A percentile compares a stretch with the other conserved stretches of the same genome.
Evolutionary conservation across 2,797 vertebrate species (phyloP).

Genomic region (Diglossa cyanea): DNA sequence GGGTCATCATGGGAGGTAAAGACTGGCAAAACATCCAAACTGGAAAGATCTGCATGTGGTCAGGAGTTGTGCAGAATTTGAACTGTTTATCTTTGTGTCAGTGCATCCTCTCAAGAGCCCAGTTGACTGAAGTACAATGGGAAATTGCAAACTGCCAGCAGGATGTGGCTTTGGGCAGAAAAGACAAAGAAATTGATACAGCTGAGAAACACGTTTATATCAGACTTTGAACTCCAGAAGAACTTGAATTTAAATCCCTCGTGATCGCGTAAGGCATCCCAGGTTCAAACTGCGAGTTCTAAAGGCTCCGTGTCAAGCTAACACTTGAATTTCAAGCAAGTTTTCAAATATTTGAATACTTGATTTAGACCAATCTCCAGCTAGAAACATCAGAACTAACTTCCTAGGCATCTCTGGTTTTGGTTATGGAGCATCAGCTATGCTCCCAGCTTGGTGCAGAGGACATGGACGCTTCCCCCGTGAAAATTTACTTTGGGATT

Average conservation of each 20-base stretch:
- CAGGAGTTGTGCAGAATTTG: not conserved
- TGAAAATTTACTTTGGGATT: not conserved
- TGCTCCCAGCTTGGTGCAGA: not conserved
- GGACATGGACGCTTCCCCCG: rapidly evolving
- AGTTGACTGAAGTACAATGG: not conserved
- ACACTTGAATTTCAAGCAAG: not conserved
- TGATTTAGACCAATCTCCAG: not conserved
- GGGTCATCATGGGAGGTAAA: not conserved
- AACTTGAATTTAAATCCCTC: not conserved
- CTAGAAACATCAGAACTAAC: not conserved
- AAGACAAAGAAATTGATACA: not conserved
- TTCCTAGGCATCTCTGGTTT: not conserved
- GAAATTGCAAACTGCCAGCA: not conserved
- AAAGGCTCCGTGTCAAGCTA: not conserved
- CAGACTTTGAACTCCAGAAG: not conserved
- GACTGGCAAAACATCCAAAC: not conserved
- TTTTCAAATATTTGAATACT: not conserved
- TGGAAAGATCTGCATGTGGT: not conserved
- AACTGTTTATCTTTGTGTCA: not conserved
- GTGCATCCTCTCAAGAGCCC: not conserved
- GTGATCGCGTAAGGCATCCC: not conserved
- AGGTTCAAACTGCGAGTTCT: not conserved
- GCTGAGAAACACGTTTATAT: rapidly evolving
- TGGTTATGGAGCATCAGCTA: not conserved
- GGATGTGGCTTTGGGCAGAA: not conserved